Percentiles rank a stretch among this genome's conserved stretches.
Conservation (phyloP, 1,140 invertebrate species). For the Zaprionus vittiger region DNA sequence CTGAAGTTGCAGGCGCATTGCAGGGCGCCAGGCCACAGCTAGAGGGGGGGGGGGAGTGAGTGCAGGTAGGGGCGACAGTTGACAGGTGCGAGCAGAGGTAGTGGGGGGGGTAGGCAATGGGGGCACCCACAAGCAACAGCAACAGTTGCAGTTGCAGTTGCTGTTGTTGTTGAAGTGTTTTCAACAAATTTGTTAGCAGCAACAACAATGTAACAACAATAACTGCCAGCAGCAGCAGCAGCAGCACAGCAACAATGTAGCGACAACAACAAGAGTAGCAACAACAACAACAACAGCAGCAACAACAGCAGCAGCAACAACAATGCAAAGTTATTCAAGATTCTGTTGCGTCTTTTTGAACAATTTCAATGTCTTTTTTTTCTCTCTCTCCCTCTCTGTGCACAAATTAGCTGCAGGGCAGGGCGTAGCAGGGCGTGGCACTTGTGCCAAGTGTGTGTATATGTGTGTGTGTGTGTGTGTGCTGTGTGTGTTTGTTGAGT, state of each 20-base stretch:
- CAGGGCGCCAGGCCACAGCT: neutral
- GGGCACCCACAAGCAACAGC: neutral
- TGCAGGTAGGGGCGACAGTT: neutral
- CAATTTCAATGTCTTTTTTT: constrained; percentile 29
- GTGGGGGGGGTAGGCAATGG: neutral
- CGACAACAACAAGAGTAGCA: neutral
- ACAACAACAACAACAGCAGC: neutral
- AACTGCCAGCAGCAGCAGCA: neutral
- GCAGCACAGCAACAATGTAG: neutral
- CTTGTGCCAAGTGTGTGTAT: neutral
- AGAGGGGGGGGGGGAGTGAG: neutral
- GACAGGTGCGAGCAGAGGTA: neutral
- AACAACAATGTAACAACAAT: neutral
- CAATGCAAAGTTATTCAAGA: constrained; percentile 4
- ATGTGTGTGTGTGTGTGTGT: neutral
- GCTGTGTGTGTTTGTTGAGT: constrained; percentile 17
- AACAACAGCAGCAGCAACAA: neutral
- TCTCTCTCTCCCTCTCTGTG: constrained; percentile 22
- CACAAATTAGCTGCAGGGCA: constrained; percentile 64
- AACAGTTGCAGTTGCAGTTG: neutral
- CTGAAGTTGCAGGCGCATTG: neutral
- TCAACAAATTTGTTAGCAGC: constrained; percentile 1
- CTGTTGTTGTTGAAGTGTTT: constrained; percentile 7
- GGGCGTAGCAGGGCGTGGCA: constrained; percentile 10
- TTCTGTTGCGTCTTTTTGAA: constrained; percentile 4